phyloP scores from a whole-genome alignment of 1,140 invertebrate genomes.

The Drosophila truncata region DNA sequence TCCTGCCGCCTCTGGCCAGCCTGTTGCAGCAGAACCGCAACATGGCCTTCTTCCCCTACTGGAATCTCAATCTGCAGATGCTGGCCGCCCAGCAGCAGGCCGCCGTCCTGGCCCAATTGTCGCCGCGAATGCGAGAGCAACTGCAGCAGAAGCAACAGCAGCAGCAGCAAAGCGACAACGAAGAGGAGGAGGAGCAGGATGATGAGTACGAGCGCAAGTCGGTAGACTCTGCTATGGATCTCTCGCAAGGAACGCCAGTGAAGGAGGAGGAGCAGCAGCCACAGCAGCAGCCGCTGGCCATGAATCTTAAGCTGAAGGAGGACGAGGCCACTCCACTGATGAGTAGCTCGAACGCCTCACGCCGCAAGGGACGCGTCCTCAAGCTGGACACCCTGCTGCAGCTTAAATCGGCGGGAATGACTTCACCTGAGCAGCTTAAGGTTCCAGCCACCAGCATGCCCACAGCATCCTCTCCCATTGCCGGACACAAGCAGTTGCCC shows the following conservation, averaged over 20 bases:
- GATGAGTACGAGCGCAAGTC: slow-evolving; percentile 80
- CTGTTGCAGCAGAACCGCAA: slow-evolving; percentile 81
- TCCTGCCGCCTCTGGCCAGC: slow-evolving; percentile 76
- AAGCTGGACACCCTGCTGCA: slow-evolving; percentile 75
- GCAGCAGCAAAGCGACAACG: slow-evolving; percentile 45
- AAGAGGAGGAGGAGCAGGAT: slow-evolving; percentile 75
- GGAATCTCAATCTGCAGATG: slow-evolving; percentile 85
- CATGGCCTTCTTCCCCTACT: slow-evolving; percentile 84
- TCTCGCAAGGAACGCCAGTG: slow-evolving; percentile 75
- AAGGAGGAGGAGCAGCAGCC: slow-evolving; percentile 69
- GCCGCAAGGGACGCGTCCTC: slow-evolving; percentile 75
- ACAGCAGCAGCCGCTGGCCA: slow-evolving; percentile 58
- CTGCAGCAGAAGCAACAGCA: slow-evolving; percentile 70
- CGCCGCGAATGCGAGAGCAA: slow-evolving; percentile 73
- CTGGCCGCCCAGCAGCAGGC: slow-evolving; percentile 84
- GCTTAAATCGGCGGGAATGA: slow-evolving; percentile 62
- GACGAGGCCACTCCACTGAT: slow-evolving; percentile 78
- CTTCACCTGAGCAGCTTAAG: slow-evolving; percentile 65
- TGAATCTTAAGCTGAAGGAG: slow-evolving; percentile 72
- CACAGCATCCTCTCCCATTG: slow-evolving; percentile 71
- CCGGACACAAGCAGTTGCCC: slow-evolving; percentile 54
- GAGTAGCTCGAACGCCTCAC: slow-evolving; percentile 62
- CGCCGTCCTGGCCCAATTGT: slow-evolving; percentile 75
- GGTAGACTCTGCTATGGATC: slow-evolving; percentile 80
- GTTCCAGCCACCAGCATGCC: slow-evolving; percentile 35